Evolutionary conservation across 2,797 vertebrate genomes (phyloP).

Genomic region (Myiotriccus ornatus): DNA sequence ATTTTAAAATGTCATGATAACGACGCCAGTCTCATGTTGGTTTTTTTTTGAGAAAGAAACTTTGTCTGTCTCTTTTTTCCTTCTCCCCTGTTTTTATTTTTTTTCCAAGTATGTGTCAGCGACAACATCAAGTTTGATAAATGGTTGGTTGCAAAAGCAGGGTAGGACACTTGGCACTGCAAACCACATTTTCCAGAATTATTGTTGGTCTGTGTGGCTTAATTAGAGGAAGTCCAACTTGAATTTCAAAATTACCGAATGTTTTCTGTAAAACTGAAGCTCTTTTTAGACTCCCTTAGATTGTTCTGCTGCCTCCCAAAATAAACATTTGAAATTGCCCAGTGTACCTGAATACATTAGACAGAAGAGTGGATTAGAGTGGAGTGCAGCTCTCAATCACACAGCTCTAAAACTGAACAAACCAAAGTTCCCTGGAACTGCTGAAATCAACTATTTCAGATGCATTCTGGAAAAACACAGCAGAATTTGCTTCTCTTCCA

Average conservation of each 20-base stretch:
- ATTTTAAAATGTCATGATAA: conserved; percentile 60
- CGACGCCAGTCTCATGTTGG: not conserved
- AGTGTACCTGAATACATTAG: not conserved
- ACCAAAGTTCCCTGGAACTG: not conserved
- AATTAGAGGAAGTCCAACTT: not conserved
- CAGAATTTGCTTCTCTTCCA: not conserved
- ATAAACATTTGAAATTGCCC: not conserved
- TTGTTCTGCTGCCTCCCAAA: not conserved
- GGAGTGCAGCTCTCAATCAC: not conserved
- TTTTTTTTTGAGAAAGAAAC: not conserved
- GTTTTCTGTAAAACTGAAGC: not conserved
- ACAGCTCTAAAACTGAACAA: not conserved
- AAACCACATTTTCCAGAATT: not conserved
- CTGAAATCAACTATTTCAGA: not conserved
- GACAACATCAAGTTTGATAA: conserved; percentile 20
- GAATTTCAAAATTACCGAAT: not conserved
- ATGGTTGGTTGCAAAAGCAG: not conserved
- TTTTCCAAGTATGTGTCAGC: not conserved
- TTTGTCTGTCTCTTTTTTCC: not conserved
- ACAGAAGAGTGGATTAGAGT: not conserved
- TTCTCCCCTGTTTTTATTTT: no score
- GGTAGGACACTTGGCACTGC: not conserved
- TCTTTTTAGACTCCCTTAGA: not conserved
- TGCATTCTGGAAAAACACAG: not conserved
- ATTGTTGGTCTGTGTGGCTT: not conserved